Evolutionary conservation across 2,113 vertebrate species (phyloP).

Genomic region (Leptocoma aspasia): DNA sequence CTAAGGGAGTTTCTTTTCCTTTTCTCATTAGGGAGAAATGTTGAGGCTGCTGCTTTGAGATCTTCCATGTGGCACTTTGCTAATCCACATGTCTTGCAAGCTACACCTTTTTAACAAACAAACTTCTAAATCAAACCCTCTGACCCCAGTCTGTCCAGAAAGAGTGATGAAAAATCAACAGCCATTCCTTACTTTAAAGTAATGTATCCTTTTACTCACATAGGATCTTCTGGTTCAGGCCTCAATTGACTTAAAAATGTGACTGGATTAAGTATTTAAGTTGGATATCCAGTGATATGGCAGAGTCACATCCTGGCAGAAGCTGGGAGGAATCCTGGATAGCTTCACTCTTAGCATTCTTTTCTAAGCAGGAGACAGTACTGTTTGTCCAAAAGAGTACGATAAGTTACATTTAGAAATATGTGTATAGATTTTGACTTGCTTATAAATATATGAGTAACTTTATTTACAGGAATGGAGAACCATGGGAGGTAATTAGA

Average conservation of each 20-base stretch:
- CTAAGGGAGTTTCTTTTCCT: neutral
- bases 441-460: slow-evolving; percentile 37
- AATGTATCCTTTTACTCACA: neutral
- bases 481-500: slow-evolving; percentile 27
- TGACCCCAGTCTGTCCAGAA: neutral
- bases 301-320: neutral
- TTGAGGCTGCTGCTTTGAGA: slow-evolving; percentile 4
- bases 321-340: neutral
- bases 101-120: slow-evolving; percentile 1
- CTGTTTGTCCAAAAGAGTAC: neutral
- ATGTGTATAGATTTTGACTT: neutral
- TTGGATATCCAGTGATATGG: fast-evolving
- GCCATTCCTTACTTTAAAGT: neutral
- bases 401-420: slow-evolving; percentile 8
- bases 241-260: neutral
- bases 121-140: neutral
- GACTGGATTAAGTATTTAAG: neutral
- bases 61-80: neutral
- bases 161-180: neutral
- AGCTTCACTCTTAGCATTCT: neutral
- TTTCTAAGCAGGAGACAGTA: neutral
- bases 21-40: neutral
- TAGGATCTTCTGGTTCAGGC: neutral
- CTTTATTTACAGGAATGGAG: slow-evolving; percentile 38
- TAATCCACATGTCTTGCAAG: neutral